Percentiles rank a stretch among this genome's conserved stretches.
These are phyloP conservation scores for Fopius arisanus DNA, from an alignment of 1,140 invertebrate genomes.

Conservation along the genomic window DNA sequence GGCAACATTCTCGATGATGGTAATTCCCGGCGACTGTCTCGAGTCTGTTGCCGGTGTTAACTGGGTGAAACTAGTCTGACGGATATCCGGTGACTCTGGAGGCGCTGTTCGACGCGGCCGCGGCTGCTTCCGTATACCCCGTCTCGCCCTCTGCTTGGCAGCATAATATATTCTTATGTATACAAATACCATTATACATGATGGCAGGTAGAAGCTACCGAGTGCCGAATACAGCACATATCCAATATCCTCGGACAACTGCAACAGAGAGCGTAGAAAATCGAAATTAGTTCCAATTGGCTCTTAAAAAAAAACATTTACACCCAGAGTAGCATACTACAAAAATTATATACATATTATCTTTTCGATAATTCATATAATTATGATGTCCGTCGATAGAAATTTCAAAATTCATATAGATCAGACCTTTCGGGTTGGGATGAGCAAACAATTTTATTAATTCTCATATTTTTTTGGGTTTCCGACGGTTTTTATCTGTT, in stretches of 20 bases:
- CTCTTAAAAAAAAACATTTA: neutral
- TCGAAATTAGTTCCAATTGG: neutral
- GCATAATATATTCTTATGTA: slow-evolving; percentile 99
- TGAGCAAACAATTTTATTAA: no score
- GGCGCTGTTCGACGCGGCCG: slow-evolving; percentile 66
- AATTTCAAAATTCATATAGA: no score
- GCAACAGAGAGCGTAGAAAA: slow-evolving; percentile 64
- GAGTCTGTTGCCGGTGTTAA: slow-evolving; percentile 48
- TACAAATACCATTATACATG: slow-evolving; percentile 98
- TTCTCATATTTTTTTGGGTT: no score
- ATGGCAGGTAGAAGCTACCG: slow-evolving; percentile 98
- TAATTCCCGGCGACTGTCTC: slow-evolving; percentile 51
- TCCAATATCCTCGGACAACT: slow-evolving; percentile 93
- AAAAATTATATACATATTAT: no score
- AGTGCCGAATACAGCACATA: slow-evolving; percentile 98
- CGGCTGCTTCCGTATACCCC: slow-evolving; percentile 82
- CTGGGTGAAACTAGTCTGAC: slow-evolving; percentile 61
- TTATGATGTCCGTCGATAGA: no score
- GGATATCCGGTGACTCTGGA: slow-evolving; percentile 58
- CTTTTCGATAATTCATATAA: no score
- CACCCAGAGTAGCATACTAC: no score
- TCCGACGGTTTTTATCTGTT: no score
- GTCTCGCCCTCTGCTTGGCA: slow-evolving; percentile 87
- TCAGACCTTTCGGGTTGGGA: no score
- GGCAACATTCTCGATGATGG: slow-evolving; percentile 70